A percentile compares a stretch with the other conserved stretches of the same genome.
Conservation (phyloP, 2,113 vertebrate species). For the Oreotragus oreotragus region DNA sequence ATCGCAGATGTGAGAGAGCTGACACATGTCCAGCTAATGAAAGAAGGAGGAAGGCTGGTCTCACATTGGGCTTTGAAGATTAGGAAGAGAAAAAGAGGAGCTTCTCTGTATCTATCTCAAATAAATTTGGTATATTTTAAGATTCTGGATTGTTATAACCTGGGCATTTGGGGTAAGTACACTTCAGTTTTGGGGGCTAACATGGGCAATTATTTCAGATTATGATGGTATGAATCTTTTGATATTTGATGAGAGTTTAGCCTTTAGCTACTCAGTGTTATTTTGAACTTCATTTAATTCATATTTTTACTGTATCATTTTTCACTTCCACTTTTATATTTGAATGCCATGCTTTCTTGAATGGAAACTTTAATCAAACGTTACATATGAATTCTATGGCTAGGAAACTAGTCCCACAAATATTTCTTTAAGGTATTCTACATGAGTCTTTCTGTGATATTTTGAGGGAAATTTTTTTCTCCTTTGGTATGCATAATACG, state of each 20-base stretch:
- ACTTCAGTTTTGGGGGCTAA: slow-evolving; percentile 41
- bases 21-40: slow-evolving; percentile 98
- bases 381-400: slow-evolving; percentile 60
- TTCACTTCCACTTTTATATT: slow-evolving; percentile 43
- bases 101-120: slow-evolving; percentile 75
- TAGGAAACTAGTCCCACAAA: slow-evolving; percentile 67
- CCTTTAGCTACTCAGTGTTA: slow-evolving; percentile 29
- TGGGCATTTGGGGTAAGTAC: slow-evolving; percentile 77
- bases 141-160: slow-evolving; percentile 74
- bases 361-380: too few species aligned
- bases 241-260: not conserved
- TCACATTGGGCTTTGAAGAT: slow-evolving; percentile 79
- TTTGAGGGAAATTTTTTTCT: slow-evolving; percentile 55
- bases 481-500: not conserved
- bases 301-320: slow-evolving; percentile 40
- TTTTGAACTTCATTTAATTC: slow-evolving; percentile 44
- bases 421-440: slow-evolving; percentile 54
- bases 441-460: slow-evolving; percentile 15
- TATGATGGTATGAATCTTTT: not conserved
- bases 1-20: slow-evolving; percentile 95
- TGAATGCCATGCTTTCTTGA: too few species aligned
- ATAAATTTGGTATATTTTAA: slow-evolving; percentile 73
- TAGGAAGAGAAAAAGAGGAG: slow-evolving; percentile 75
- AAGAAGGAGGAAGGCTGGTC: slow-evolving; percentile 84
- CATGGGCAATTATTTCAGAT: not conserved